These are phyloP conservation scores for Phocoena sinus DNA, from an alignment of 2,113 vertebrate species.

Conservation along the genomic window DNA sequence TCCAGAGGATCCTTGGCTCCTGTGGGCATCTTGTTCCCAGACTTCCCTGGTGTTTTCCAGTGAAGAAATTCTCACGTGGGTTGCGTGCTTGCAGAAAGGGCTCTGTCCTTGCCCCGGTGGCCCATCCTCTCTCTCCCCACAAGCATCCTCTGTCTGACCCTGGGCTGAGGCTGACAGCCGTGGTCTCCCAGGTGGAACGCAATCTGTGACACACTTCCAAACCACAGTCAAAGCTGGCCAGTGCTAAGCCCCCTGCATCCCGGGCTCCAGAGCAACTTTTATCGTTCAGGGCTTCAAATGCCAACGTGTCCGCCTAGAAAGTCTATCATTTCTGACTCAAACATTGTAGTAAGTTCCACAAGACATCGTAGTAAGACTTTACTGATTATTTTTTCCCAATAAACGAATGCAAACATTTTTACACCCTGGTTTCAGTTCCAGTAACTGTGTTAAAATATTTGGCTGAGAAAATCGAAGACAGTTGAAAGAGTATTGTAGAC, in stretches of 20 bases:
- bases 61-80: not conserved
- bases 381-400: not conserved
- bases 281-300: fast-evolving
- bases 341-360: not conserved
- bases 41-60: not conserved
- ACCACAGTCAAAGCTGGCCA: fast-evolving
- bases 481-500: not conserved
- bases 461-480: slow-evolving; percentile 24
- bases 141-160: not conserved
- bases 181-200: not conserved
- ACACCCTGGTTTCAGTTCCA: not conserved
- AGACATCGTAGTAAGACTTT: not conserved
- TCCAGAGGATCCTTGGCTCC: fast-evolving
- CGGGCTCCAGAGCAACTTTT: not conserved
- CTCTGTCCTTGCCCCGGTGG: too few relatives aligned
- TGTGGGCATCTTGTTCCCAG: not conserved
- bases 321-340: not conserved
- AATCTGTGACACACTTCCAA: not conserved
- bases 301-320: fast-evolving
- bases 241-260: fast-evolving
- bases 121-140: not conserved
- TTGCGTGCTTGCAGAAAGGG: not conserved
- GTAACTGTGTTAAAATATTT: slow-evolving; percentile 16
- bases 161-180: not conserved
- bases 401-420: not conserved